Evolutionary conservation across 2,888 invertebrate species (phyloP), one percentile per base, ranked within the genome.

Genomic region (Rhingia campestris): DNA sequence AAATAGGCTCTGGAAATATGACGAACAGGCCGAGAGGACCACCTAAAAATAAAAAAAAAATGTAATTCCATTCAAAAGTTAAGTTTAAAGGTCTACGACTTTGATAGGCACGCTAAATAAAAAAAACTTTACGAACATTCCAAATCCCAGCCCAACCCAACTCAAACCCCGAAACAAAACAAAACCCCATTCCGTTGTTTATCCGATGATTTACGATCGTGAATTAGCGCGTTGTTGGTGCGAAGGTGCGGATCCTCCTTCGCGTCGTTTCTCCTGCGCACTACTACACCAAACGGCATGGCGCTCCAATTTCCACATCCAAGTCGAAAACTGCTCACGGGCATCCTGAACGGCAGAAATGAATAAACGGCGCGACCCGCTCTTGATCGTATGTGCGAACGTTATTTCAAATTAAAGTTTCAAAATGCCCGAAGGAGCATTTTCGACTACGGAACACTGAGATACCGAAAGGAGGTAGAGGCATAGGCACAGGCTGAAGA

Each of bases 11-110:
- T 97, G 96, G 94, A 98, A 98, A 93, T 97, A 98, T 90, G 97
- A 97, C 91, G 97, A 97, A 93, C 97, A 97, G 93, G 97, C 97
- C 91, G 97, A 97, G 91, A 98, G 94, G 91, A 98, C 97, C 93
- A 97, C 96, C 94, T 95, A 93, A 37, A 93, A 92, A 37, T 6
- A 37, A 58, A 81, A 72, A 51, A 35, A 39, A 84, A 58, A 22
- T 22, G 33, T 9, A 43, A 41, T 5, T 9, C 58, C 37, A 37
- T 0, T 3, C 58, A 43, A 53, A 53, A 35, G 5, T 4, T 39
- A 59, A 59, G 35, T 10, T 43, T 9, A 7, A 33, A 56, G 3
- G 22, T 22, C 22, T 22, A 22, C 22, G 22, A 22, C 22, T 22
- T 22, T 22, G 22, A 22, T 22, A 22, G 22, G 22, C 1, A 22